A percentile compares a stretch with the other conserved stretches of the same genome.
phyloP scores from a whole-genome alignment of 2,888 invertebrate genomes.

The Caenorhabditis macrosperma region DNA sequence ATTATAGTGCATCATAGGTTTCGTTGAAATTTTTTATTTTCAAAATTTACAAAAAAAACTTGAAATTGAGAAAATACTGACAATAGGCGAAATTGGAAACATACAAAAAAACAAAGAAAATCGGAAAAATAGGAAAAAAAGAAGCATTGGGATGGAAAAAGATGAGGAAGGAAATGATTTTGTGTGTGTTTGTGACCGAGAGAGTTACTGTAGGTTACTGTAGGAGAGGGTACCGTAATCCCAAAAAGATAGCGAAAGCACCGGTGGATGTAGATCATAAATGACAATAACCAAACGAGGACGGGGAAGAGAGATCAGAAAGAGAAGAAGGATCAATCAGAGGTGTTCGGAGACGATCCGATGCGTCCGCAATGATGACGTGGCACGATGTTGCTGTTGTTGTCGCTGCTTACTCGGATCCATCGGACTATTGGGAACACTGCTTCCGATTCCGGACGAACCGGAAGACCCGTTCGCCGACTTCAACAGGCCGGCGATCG shows the following conservation, averaged over 20 bases:
- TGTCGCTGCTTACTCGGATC: constrained; percentile 53
- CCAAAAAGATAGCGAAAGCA: constrained; percentile 16
- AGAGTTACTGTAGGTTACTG: background rate
- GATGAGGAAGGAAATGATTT: background rate
- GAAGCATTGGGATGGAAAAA: constrained; percentile 18
- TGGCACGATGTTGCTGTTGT: constrained; percentile 13
- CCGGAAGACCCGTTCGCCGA: constrained; percentile 69
- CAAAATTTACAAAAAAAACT: too few species aligned
- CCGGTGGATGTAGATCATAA: constrained; percentile 32
- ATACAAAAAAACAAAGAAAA: too few species aligned
- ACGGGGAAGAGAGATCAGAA: background rate
- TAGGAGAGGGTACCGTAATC: too few species aligned
- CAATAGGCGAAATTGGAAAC: constrained; percentile 4
- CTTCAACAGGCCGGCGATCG: constrained; percentile 58
- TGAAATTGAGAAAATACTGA: background rate
- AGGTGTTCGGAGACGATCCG: constrained; percentile 20
- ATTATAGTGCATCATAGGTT: too few species aligned
- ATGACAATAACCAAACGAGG: background rate
- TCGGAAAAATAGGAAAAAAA: constrained; percentile 1
- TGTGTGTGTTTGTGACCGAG: constrained; percentile 35
- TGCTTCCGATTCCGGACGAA: constrained; percentile 68
- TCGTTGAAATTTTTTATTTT: too few species aligned
- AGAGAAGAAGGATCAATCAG: background rate
- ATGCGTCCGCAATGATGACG: constrained; percentile 39
- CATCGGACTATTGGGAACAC: constrained; percentile 67